Evolutionary conservation across 2,113 vertebrate genomes (phyloP).

Genomic region (Noturus placidus): DNA sequence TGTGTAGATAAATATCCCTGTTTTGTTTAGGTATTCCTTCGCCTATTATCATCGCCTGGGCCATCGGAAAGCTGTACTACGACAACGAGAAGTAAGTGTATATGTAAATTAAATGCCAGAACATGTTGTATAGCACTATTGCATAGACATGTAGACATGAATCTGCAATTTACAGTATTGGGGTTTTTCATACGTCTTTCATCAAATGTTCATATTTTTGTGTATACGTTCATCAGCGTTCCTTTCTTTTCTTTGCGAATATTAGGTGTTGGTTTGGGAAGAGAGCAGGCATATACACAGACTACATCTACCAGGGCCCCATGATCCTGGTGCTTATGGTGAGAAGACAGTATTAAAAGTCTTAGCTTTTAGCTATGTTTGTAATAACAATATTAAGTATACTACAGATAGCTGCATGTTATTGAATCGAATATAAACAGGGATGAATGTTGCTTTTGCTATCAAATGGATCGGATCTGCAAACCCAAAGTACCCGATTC

Average conservation of each 20-base stretch:
- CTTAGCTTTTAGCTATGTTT: too few species aligned
- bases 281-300: constrained; percentile 86
- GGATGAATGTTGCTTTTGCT: too few species aligned
- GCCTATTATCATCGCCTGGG: constrained; percentile 54
- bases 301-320: constrained; percentile 98
- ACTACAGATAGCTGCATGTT: too few species aligned
- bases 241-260: background rate
- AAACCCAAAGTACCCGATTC: too few species aligned
- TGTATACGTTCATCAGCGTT: background rate
- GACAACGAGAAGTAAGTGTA: constrained; percentile 55
- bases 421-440: too few species aligned
- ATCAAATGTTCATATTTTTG: background rate
- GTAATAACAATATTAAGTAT: too few species aligned
- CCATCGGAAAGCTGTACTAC: constrained; percentile 55
- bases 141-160: background rate
- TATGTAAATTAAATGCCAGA: background rate
- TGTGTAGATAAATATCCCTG: background rate
- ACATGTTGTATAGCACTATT: too few species aligned
- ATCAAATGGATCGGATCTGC: too few species aligned
- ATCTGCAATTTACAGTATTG: background rate
- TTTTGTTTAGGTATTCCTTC: constrained; percentile 51
- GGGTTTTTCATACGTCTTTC: background rate
- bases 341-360: constrained; percentile 57
- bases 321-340: constrained; percentile 98
- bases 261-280: constrained; percentile 98